A percentile compares a stretch with the other conserved stretches of the same genome.
phyloP scores from a whole-genome alignment of 2,797 vertebrate genomes.

The Eulemur rubriventer region DNA sequence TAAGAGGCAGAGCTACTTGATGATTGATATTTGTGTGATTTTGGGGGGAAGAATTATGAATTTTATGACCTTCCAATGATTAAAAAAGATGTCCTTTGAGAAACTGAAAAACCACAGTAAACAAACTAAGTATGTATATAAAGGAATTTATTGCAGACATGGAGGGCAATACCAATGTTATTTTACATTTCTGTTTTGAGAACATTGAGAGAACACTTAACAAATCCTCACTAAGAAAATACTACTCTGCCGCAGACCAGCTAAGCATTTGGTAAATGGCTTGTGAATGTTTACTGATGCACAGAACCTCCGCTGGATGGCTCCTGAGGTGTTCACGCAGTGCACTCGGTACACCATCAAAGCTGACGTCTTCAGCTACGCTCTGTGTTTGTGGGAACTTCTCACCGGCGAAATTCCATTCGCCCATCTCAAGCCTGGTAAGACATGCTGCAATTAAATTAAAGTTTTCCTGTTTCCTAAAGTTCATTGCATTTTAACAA shows the following conservation, averaged over 20 bases:
- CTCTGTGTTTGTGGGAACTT: constrained; percentile 97
- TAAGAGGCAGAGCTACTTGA: not conserved
- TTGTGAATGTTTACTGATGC: not conserved
- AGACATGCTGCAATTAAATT: not conserved
- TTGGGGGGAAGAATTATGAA: not conserved
- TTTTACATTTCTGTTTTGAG: not conserved
- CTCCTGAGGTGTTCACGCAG: constrained; percentile 96
- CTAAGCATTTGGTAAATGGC: not conserved
- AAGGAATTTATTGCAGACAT: not conserved
- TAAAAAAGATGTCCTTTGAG: not conserved
- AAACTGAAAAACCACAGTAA: not conserved
- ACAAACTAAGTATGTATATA: not conserved
- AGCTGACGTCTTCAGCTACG: constrained; percentile 97
- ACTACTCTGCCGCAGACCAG: not conserved
- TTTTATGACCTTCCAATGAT: not conserved
- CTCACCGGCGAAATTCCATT: constrained; percentile 97
- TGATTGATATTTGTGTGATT: not conserved
- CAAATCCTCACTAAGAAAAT: not conserved
- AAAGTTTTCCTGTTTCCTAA: not conserved
- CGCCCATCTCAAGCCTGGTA: constrained; percentile 96
- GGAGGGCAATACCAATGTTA: not conserved
- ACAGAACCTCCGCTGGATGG: constrained; percentile 98
- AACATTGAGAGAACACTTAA: not conserved
- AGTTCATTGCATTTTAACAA: not conserved
- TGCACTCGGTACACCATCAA: constrained; percentile 96